These are phyloP conservation scores for Procambarus virginalis DNA, from an alignment of 1,140 invertebrate species.

Conservation along the genomic window DNA sequence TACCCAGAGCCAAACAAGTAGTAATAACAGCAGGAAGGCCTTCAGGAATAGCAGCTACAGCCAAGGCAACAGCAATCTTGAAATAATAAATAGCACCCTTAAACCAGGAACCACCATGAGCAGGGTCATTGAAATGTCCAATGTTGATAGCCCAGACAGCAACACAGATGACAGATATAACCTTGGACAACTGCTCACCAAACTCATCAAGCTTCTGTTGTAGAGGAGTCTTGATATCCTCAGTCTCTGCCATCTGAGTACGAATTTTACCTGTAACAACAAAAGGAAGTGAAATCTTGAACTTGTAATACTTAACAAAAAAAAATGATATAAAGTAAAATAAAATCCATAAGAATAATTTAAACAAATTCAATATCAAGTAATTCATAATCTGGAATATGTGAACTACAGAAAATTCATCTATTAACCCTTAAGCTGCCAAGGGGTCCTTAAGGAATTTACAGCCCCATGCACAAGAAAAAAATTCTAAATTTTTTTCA, in stretches of 20 bases:
- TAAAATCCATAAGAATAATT: no score
- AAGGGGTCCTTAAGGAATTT: no score
- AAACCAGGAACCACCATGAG: conserved; percentile 99
- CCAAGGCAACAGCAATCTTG: conserved; percentile 99
- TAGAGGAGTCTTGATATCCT: conserved; percentile 99
- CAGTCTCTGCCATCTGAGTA: conserved; percentile 99
- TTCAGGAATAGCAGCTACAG: conserved; percentile 93
- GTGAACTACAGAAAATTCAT: no score
- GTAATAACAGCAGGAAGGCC: conserved; percentile 99
- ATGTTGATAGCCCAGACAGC: conserved; percentile 99
- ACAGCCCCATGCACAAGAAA: no score
- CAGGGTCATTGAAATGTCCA: conserved; percentile 99
- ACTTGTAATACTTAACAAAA: background rate
- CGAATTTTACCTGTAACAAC: conserved; percentile 84
- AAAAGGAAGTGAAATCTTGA: background rate
- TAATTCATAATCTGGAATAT: no score
- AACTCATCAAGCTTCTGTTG: conserved; percentile 99
- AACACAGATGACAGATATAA: conserved; percentile 99
- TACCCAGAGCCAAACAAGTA: conserved; percentile 97
- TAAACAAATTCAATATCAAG: no score
- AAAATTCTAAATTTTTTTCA: no score
- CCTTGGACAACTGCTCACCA: conserved; percentile 99
- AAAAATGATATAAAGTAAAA: no score
- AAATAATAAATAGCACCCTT: conserved; percentile 99
- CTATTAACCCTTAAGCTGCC: no score